A percentile compares a stretch with the other conserved stretches of the same genome.
phyloP scores from a whole-genome alignment of 2,888 invertebrate species.

The Ceratothoa steindachneri region DNA sequence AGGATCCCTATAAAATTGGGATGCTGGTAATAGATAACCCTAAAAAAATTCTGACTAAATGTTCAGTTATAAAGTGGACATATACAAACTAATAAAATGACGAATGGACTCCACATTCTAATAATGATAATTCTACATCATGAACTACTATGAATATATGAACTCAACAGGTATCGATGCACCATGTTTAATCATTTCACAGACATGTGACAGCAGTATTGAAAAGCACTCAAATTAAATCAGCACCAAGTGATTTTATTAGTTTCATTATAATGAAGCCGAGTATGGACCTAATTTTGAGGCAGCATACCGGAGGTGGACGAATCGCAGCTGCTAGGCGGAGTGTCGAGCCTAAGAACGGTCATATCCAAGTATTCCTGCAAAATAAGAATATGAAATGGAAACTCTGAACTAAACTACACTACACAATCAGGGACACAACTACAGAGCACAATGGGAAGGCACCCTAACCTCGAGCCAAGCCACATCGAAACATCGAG shows the following conservation, averaged over 20 bases:
- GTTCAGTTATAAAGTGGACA: background rate
- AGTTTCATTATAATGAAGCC: background rate
- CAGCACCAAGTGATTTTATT: background rate
- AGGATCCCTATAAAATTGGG: no score
- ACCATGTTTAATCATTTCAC: background rate
- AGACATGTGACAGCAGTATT: background rate
- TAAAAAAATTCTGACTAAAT: background rate
- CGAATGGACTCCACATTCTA: no score
- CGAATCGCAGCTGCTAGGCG: constrained; percentile 65
- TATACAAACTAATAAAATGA: no score
- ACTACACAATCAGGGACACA: background rate
- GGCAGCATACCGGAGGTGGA: constrained; percentile 31
- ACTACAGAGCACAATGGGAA: background rate
- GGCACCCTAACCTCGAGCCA: background rate
- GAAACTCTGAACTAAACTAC: constrained; percentile 14
- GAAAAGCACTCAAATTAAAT: no score
- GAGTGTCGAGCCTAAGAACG: constrained; percentile 77
- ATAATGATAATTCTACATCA: no score
- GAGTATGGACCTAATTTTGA: background rate
- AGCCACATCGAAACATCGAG: no score
- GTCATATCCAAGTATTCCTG: constrained; percentile 83
- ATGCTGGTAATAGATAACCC: no score
- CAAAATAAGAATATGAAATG: constrained; percentile 42
- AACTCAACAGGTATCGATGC: background rate
- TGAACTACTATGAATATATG: no score